A percentile compares a stretch with the other conserved stretches of the same genome.
These are phyloP conservation scores for Apoderus coryli DNA, from an alignment of 2,888 invertebrate genomes.

Conservation along the genomic window DNA sequence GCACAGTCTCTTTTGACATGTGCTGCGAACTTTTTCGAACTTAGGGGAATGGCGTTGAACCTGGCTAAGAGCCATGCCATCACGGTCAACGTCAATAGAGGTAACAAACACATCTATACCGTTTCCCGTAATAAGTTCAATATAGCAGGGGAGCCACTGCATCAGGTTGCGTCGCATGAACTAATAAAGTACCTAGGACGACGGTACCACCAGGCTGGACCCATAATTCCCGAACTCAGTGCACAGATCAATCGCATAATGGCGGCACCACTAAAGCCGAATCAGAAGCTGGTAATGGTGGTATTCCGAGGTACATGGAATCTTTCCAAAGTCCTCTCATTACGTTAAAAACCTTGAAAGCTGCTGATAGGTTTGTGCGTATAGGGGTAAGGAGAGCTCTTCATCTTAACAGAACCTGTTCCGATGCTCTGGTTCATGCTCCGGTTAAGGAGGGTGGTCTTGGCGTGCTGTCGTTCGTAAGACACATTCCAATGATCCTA, in stretches of 20 bases:
- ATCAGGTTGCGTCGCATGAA: not conserved
- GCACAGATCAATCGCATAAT: not conserved
- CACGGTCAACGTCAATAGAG: not conserved
- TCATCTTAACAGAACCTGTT: not conserved
- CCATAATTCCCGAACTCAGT: not conserved
- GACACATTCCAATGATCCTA: not conserved
- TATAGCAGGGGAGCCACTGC: not conserved
- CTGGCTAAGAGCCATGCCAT: no score
- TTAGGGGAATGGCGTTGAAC: no score
- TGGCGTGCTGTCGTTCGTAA: not conserved
- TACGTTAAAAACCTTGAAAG: not conserved
- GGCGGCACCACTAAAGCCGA: not conserved
- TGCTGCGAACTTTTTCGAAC: not conserved
- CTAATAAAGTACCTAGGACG: not conserved
- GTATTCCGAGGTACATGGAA: not conserved
- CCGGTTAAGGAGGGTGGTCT: not conserved
- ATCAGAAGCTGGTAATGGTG: not conserved
- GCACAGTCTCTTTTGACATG: not conserved
- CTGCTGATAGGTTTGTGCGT: not conserved
- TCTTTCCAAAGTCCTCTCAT: not conserved
- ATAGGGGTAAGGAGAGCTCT: not conserved
- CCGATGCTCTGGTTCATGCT: not conserved
- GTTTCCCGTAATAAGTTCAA: not conserved
- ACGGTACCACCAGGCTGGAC: not conserved
- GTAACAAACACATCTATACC: conserved; percentile 1